Percentiles rank a stretch among this genome's conserved stretches.
phyloP scores from a whole-genome alignment of 2,797 vertebrate genomes.

The Enteromius mattozi region DNA sequence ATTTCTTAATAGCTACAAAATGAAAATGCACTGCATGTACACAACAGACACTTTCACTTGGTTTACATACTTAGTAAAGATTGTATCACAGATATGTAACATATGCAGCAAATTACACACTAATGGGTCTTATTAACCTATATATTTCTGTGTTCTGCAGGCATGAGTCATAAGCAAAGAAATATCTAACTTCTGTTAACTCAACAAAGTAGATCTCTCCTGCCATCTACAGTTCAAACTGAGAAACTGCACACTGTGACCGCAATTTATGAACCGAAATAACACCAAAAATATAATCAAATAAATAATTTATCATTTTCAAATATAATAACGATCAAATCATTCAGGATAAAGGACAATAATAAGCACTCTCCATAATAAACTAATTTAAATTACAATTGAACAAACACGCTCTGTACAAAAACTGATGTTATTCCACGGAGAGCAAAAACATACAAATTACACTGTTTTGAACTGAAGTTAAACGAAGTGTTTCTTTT shows the following conservation, averaged over 20 bases:
- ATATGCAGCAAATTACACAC: neutral
- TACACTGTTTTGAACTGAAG: neutral
- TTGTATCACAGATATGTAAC: neutral
- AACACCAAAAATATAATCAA: neutral
- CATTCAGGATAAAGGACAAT: neutral
- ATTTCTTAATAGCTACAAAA: neutral
- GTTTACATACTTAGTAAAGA: neutral
- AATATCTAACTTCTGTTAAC: neutral
- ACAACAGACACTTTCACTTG: neutral
- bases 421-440: neutral
- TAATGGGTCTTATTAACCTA: neutral
- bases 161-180: slow-evolving; percentile 40
- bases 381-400: neutral
- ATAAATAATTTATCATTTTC: neutral
- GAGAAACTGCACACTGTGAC: neutral
- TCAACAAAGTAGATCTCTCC: neutral
- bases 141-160: slow-evolving; percentile 16
- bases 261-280: neutral
- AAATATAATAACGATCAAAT: neutral
- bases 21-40: neutral
- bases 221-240: slow-evolving; percentile 38
- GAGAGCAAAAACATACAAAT: neutral
- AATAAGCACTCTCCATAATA: neutral
- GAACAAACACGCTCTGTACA: neutral
- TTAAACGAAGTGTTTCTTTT: neutral